Evolutionary conservation across 2,888 invertebrate species (phyloP).

Genomic region (Carterocephalus palaemon): DNA sequence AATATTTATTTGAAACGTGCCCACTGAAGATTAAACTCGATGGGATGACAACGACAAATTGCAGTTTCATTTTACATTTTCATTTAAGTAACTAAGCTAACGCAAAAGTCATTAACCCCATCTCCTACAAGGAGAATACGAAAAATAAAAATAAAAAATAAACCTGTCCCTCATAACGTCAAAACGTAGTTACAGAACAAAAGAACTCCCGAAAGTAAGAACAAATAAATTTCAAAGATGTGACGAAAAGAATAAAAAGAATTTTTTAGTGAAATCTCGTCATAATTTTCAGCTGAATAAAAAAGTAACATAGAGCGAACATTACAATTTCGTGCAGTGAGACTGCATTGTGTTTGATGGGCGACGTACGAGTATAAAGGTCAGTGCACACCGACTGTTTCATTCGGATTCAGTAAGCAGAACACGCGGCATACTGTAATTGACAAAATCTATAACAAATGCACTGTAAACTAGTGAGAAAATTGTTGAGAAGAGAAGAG

Average conservation of each 20-base stretch:
- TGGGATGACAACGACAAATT: no score
- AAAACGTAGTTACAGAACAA: slow-evolving; percentile 15
- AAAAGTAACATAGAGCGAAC: slow-evolving; percentile 13
- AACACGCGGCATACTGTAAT: neutral
- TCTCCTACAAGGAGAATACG: neutral
- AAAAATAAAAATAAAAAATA: slow-evolving; percentile 7
- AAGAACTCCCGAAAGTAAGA: slow-evolving; percentile 9
- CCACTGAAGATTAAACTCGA: no score
- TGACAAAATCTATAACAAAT: no score
- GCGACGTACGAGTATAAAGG: neutral
- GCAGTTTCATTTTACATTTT: no score
- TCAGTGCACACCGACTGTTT: neutral
- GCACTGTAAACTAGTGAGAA: no score
- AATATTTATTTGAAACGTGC: no score
- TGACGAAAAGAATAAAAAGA: slow-evolving; percentile 16
- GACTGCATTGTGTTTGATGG: slow-evolving; percentile 22
- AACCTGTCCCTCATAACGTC: slow-evolving; percentile 9
- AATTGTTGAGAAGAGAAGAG: no score
- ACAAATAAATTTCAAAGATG: slow-evolving; percentile 14
- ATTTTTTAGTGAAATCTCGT: slow-evolving; percentile 19
- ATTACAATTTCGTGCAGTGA: slow-evolving; percentile 17
- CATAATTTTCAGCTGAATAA: slow-evolving; percentile 22
- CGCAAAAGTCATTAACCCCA: slow-evolving; percentile 1
- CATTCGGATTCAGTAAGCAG: neutral
- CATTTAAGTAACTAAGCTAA: no score